phyloP scores from a whole-genome alignment of 2,797 vertebrate genomes.

The Halcyon smyrnensis region DNA sequence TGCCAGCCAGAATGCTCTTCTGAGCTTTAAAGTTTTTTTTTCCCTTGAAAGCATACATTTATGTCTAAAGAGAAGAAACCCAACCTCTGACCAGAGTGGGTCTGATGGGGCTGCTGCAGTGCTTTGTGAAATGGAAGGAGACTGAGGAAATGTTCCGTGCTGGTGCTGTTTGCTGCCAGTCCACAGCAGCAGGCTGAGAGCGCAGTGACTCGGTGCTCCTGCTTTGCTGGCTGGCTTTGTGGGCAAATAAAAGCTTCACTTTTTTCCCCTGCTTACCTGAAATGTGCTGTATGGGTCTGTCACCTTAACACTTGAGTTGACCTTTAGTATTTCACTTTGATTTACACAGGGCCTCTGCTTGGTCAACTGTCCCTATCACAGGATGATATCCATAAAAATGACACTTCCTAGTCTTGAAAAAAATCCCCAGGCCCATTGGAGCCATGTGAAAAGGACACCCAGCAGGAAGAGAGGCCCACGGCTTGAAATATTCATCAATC shows the following conservation, averaged over 20 bases:
- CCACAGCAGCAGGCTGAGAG: fast-evolving
- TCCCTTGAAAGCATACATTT: neutral
- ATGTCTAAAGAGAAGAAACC: neutral
- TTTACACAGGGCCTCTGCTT: neutral
- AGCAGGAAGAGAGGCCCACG: slow-evolving; percentile 75
- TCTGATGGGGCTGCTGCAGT: neutral
- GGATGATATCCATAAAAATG: slow-evolving; percentile 70
- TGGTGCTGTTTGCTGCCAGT: neutral
- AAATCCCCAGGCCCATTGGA: slow-evolving; percentile 50
- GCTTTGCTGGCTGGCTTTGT: neutral
- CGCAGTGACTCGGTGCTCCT: fast-evolving
- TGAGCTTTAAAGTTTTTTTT: neutral
- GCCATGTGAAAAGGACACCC: slow-evolving; percentile 76
- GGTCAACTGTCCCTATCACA: slow-evolving; percentile 9
- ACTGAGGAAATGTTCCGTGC: neutral
- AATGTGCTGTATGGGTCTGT: neutral
- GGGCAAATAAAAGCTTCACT: neutral
- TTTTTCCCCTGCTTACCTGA: neutral
- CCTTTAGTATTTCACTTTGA: slow-evolving; percentile 13
- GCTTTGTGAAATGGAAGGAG: neutral
- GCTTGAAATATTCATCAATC: slow-evolving; percentile 82
- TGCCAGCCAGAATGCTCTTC: neutral
- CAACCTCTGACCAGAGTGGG: no score
- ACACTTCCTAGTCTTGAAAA: slow-evolving; percentile 66
- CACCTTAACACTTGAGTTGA: neutral